Evolutionary conservation across 2,888 invertebrate species (phyloP).

Genomic region (Ormia ochracea): DNA sequence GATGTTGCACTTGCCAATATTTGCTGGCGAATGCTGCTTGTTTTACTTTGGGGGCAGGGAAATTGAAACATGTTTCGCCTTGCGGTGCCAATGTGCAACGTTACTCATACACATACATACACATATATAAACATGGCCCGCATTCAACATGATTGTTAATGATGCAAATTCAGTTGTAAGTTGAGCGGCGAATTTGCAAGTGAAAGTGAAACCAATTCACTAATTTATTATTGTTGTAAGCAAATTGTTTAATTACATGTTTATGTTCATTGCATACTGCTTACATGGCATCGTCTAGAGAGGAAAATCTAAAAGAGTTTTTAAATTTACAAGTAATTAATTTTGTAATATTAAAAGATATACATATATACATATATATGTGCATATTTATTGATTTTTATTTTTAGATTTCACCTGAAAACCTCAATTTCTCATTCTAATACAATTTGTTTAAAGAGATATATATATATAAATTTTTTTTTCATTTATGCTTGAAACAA

Average conservation of each 20-base stretch:
- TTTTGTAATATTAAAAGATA: constrained; percentile 16
- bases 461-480: no score
- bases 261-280: background rate
- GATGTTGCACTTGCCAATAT: background rate
- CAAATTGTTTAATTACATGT: constrained; percentile 39
- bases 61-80: background rate
- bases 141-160: constrained; percentile 41
- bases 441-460: constrained; percentile 25
- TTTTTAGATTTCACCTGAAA: constrained; percentile 32
- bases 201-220: constrained; percentile 69
- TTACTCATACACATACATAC: background rate
- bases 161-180: constrained; percentile 64
- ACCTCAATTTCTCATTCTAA: constrained; percentile 38
- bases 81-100: constrained; percentile 16
- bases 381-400: constrained; percentile 25
- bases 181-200: constrained; percentile 70
- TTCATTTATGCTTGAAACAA: background rate
- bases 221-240: constrained; percentile 14
- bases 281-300: background rate
- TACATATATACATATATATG: background rate
- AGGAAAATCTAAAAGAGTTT: background rate
- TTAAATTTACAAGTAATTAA: background rate
- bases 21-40: background rate
- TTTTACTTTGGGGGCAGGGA: background rate
- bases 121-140: background rate